These are phyloP conservation scores for Platycercus adscitus DNA, from an alignment of 2,113 vertebrate genomes.

Conservation along the genomic window DNA sequence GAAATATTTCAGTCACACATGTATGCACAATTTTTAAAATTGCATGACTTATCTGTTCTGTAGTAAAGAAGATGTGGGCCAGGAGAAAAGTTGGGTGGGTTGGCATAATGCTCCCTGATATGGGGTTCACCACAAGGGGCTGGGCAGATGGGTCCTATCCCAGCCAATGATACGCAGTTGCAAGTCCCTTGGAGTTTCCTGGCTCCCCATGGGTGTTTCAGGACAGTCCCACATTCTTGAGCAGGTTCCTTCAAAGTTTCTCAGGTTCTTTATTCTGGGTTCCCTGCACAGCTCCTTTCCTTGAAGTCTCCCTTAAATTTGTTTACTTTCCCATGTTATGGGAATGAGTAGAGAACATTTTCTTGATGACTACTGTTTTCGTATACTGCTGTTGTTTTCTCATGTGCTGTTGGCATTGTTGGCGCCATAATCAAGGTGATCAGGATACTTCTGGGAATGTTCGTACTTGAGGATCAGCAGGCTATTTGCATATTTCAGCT, in stretches of 20 bases:
- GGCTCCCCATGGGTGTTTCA: background rate
- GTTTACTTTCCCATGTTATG: background rate
- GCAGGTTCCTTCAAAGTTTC: background rate
- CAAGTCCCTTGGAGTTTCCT: background rate
- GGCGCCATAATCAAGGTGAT: background rate
- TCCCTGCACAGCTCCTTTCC: background rate
- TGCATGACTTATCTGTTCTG: background rate
- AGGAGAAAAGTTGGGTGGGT: background rate
- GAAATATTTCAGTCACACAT: background rate
- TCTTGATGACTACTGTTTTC: background rate
- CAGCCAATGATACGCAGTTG: background rate
- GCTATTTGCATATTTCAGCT: background rate
- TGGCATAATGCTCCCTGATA: rapidly evolving
- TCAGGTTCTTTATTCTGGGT: background rate
- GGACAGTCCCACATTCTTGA: background rate
- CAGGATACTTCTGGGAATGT: background rate
- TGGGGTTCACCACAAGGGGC: rapidly evolving
- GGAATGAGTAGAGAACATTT: background rate
- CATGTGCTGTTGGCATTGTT: background rate
- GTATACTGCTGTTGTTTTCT: background rate
- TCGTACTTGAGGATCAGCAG: background rate
- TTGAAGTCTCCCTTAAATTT: background rate
- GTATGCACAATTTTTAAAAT: background rate
- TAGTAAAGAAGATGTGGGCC: background rate
- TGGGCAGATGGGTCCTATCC: background rate